Evolutionary conservation across 2,797 vertebrate genomes (phyloP), one percentile per base, ranked within the genome.

Genomic region (Scolopax rusticola): DNA sequence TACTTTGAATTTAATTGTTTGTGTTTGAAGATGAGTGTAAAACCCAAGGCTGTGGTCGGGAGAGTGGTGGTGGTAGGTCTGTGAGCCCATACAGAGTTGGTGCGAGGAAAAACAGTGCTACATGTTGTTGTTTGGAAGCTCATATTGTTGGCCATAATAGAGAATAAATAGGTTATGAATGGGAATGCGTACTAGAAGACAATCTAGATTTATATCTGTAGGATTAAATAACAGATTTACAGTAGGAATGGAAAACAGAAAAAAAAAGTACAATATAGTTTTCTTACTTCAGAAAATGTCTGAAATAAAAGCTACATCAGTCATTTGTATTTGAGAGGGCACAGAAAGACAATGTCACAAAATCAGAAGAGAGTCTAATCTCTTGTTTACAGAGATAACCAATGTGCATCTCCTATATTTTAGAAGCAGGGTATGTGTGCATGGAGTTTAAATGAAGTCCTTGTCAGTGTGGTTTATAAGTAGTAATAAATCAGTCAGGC

Each of bases 401-500:
- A 78, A 19, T 6, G 13, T 53, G 41, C 19, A 54, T 61, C 30
- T 85, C 70, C 68, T 78, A 0, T 68, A 60, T 87, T 92, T 95
- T 79, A 91, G 75, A 68, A 81, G 71, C 25, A 41, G 80, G 3
- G n/a, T 73, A 64, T 90, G 71, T 65, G 47, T 88, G 61, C 73
- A 19, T n/a, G n/a, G 68, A 71, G 50, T 61, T 85, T 89, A 93
- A 93, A 92, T 74, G 45, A 87, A 71, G 16, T 70, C 83, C 56
- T 88, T 91, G 67, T 87, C 87, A 67, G 43, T 76, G 63, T 47
- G 47, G 38, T 91, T 93, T 85, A 54, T 75, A 92, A 87, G 68
- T 53, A 87, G 87, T 32, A 86, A 79, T 91, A 93, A 90, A 93
- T 86, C 69, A 82, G 79, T 57, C 68, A 88, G 50, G 45, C 43